These are phyloP conservation scores for Otolemur garnettii DNA, from an alignment of 2,113 vertebrate species.

Conservation along the genomic window DNA sequence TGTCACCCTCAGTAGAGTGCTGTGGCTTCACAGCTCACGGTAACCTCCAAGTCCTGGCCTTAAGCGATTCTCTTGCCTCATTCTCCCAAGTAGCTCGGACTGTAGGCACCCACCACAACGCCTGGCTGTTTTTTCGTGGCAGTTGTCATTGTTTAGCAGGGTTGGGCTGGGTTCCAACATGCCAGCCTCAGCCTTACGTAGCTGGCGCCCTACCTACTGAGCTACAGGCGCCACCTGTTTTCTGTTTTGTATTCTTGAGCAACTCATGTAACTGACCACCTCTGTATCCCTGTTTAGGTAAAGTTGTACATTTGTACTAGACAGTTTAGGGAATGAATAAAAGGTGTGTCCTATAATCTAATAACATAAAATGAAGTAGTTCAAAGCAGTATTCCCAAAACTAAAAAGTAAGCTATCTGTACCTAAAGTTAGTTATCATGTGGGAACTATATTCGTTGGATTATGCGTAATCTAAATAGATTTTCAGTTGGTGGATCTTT, in stretches of 20 bases:
- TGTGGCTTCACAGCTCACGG: too few relatives aligned
- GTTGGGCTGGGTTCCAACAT: too few relatives aligned
- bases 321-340: background rate
- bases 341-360: slow-evolving; percentile 23
- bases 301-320: slow-evolving; percentile 23
- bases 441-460: slow-evolving; percentile 3
- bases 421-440: slow-evolving; percentile 30
- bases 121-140: too few relatives aligned
- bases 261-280: slow-evolving; percentile 16
- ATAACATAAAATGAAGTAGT: slow-evolving; percentile 45
- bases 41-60: too few relatives aligned
- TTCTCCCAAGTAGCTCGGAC: too few relatives aligned
- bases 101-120: too few relatives aligned
- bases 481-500: background rate
- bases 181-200: too few relatives aligned
- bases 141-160: too few relatives aligned
- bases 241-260: slow-evolving; percentile 38
- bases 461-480: background rate
- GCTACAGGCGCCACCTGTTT: background rate
- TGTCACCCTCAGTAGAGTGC: too few relatives aligned
- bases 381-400: slow-evolving; percentile 24
- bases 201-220: too few relatives aligned
- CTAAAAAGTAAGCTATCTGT: background rate
- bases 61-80: too few relatives aligned
- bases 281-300: background rate